phyloP scores from a whole-genome alignment of 1,140 invertebrate species.

The Branchinecta lynchi region DNA sequence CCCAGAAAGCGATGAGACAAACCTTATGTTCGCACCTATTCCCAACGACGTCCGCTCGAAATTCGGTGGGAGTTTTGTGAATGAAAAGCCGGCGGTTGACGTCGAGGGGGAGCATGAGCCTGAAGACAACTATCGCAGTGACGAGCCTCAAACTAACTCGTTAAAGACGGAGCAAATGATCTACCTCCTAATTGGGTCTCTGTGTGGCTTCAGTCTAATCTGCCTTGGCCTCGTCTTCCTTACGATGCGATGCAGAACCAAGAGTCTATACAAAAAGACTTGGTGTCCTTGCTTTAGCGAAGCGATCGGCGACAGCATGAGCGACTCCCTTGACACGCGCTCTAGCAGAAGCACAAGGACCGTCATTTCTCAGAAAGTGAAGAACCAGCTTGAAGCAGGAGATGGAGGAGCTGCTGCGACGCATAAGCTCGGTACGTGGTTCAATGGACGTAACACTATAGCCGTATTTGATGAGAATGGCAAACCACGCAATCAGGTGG shows the following conservation, averaged over 20 bases:
- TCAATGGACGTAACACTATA: conserved; percentile 19
- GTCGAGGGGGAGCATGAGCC: background rate
- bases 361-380: background rate
- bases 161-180: conserved; percentile 1
- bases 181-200: conserved; percentile 18
- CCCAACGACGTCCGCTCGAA: background rate
- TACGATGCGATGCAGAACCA: conserved; percentile 14
- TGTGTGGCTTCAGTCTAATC: conserved; percentile 17
- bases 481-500: conserved; percentile 13
- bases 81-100: background rate
- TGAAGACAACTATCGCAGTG: background rate
- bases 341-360: background rate
- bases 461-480: conserved; percentile 7
- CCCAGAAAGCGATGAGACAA: conserved; percentile 1
- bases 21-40: background rate
- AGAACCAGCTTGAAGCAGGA: background rate
- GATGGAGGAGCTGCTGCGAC: conserved; percentile 12
- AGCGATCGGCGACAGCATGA: conserved; percentile 5
- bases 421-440: conserved; percentile 20
- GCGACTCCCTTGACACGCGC: background rate
- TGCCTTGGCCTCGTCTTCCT: conserved; percentile 17
- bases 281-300: background rate
- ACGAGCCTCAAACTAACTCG: background rate
- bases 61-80: background rate
- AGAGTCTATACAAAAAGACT: conserved; percentile 8